Evolutionary conservation across 2,888 invertebrate genomes (phyloP), one percentile per base, ranked within the genome.

Genomic region (Drosophila mayaguana): DNA sequence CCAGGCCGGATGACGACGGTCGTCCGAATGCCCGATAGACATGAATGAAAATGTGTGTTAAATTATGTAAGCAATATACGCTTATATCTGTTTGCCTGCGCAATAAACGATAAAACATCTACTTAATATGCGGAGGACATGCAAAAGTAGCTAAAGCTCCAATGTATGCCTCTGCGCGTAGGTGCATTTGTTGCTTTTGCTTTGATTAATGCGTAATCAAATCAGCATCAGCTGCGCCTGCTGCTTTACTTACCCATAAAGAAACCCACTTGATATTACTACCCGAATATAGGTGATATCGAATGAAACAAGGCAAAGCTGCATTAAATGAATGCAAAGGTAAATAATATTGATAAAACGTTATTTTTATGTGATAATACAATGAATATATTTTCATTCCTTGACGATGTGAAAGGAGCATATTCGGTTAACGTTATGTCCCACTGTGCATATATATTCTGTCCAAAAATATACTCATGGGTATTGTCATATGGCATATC

Each of bases 21-120:
- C 28, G 25, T 6, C 36, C 45, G 36, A 72, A 63, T 75, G 73
- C 48, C 53, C 48, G 63, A 42, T 18, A 66, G 56, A 68, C 63
- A 70, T 60, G 79, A 82, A 84, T 80, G 83, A 80, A 75, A 75
- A 82, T 82, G 85, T 80, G 72, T 75, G 70, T 63, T 82, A 73
- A 82, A 82, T 84, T 82, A 82, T 85, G 83, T 84, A 80, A 75
- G 73, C 78, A 80, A 80, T 82, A 80, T 78, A 62, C 68, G 67
- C 72, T 78, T 78, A 77, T 79, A 63, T 45, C 43, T 77, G 63
- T 64, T 63, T 81, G 65, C 48, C 57, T 62, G 79, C 65, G 60
- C 66, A 68, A 84, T 81, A 81, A 81, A 79, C 81, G 80, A 81
- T 81, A 81, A 81, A 84, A 72, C 75, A 77, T 82, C 67, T 81